Evolutionary conservation across 1,140 invertebrate genomes (phyloP).

Genomic region (Ostrea denselamellosa): DNA sequence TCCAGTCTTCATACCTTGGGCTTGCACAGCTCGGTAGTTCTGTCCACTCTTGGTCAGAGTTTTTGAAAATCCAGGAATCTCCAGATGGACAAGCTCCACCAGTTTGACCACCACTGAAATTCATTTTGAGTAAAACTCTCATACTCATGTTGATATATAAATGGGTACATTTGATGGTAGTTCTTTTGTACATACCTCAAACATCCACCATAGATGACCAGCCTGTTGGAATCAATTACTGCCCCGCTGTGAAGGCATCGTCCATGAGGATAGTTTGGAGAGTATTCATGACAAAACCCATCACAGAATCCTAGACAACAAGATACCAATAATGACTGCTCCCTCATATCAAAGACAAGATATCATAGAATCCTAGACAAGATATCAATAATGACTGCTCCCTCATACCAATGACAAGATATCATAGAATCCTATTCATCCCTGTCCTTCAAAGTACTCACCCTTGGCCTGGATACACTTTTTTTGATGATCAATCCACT

Average conservation of each 20-base stretch:
- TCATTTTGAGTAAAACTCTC: not conserved
- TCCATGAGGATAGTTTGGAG: slow-evolving; percentile 63
- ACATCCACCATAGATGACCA: slow-evolving; percentile 68
- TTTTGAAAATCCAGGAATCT: slow-evolving; percentile 65
- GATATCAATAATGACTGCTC: too few relatives aligned
- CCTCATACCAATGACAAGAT: too few relatives aligned
- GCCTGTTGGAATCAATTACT: slow-evolving; percentile 56
- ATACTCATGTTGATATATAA: not conserved
- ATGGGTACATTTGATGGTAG: not conserved
- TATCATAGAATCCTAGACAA: too few relatives aligned
- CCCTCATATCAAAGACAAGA: too few relatives aligned
- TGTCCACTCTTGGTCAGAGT: slow-evolving; percentile 57
- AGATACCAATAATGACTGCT: too few relatives aligned
- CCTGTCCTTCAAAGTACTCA: too few relatives aligned
- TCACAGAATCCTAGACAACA: not conserved
- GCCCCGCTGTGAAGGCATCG: slow-evolving; percentile 59
- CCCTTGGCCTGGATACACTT: too few relatives aligned
- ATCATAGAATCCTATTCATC: too few relatives aligned
- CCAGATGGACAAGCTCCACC: slow-evolving; percentile 65
- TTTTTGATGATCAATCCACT: too few relatives aligned
- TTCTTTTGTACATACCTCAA: slow-evolving; percentile 53
- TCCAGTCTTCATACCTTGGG: slow-evolving; percentile 49
- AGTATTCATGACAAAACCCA: slow-evolving; percentile 51
- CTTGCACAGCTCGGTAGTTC: slow-evolving; percentile 50
- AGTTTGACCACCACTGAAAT: slow-evolving; percentile 57